Conservation (phyloP, 2,888 invertebrate species). For the Pediacus dermestoides region DNA sequence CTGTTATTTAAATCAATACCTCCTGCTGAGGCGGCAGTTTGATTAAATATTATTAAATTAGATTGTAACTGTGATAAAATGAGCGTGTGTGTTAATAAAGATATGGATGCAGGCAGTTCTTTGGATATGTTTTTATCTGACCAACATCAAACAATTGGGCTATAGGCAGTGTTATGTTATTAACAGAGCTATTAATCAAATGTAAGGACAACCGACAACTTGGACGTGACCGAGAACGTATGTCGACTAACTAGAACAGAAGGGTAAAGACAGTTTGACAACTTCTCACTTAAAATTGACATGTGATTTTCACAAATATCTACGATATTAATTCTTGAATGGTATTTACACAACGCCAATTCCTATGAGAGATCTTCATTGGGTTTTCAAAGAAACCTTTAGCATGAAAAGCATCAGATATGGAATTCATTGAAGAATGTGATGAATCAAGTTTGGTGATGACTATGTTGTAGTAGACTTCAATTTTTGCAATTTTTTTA, state of each 20-base stretch:
- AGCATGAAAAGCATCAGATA: no score
- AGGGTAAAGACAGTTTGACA: slow-evolving; percentile 45
- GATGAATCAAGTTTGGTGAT: no score
- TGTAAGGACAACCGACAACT: slow-evolving; percentile 46
- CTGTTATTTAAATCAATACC: no score
- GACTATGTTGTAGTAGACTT: no score
- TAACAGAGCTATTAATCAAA: slow-evolving; percentile 48
- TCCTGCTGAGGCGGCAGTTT: slow-evolving; percentile 16
- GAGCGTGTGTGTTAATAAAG: no score
- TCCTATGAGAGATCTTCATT: no score
- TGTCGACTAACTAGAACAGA: slow-evolving; percentile 44
- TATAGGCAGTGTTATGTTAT: slow-evolving; percentile 31
- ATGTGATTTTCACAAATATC: slow-evolving; percentile 8
- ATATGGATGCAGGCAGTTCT: slow-evolving; percentile 18
- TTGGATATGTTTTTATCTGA: slow-evolving; percentile 29
- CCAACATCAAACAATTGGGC: slow-evolving; percentile 37
- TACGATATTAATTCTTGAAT: no score
- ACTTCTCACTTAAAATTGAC: slow-evolving; percentile 25
- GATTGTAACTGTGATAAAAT: no score
- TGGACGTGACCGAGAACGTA: slow-evolving; percentile 46
- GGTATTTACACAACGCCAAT: no score
- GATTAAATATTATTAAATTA: slow-evolving; percentile 25
- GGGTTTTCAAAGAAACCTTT: no score
- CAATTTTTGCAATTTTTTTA: no score
- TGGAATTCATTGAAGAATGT: no score